Evolutionary conservation across 2,113 vertebrate species (phyloP), one percentile per base, ranked within the genome.

Genomic region (Sebastes schlegelii): DNA sequence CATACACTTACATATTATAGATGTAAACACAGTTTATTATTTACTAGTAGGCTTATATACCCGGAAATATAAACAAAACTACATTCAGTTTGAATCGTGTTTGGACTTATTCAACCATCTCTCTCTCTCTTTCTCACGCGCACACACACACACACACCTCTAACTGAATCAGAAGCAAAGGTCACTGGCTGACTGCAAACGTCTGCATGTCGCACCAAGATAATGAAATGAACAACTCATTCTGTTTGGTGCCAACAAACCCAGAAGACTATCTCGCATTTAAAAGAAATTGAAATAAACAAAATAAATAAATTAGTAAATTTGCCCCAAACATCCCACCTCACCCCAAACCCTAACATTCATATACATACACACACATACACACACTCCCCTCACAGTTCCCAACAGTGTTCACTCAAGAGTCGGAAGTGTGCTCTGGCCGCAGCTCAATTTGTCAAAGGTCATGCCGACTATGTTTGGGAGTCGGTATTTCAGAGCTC

Each of bases 371-470:
- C 10, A 43, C 60, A 73, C n/a, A 66, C 34, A 42, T 52, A 72
- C 5, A 66, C 40, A 73, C 46, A 21, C 68, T 34, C 14, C 6
- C 3, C 70, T 12, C 64, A 48, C 54, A 70, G 49, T 42, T 19
- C 43, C 55, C 46, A 46, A 43, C 62, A 68, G 71, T 49, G 60
- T 58, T 84, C 72, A 77, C 64, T 80, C 64, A 54, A 40, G 72
- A 80, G 60, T 79, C 16, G 16, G 75, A 72, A 83, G 80, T 57
- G 72, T 77, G 74, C 42, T 79, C 67, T 60, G 63, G 82, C 70
- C 23, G 19, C 86, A 67, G 80, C 89, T 91, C 89, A 84, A 86
- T 92, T 91, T 90, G 88, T 85, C 79, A 91, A 92, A 92, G 91
- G 91, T 92, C 91, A 89, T 7, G 66, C 40, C 1, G n/a, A 79